A percentile compares a stretch with the other conserved stretches of the same genome.
These are phyloP conservation scores for Galerucella pusilla DNA, from an alignment of 2,888 invertebrate species.

Conservation along the genomic window DNA sequence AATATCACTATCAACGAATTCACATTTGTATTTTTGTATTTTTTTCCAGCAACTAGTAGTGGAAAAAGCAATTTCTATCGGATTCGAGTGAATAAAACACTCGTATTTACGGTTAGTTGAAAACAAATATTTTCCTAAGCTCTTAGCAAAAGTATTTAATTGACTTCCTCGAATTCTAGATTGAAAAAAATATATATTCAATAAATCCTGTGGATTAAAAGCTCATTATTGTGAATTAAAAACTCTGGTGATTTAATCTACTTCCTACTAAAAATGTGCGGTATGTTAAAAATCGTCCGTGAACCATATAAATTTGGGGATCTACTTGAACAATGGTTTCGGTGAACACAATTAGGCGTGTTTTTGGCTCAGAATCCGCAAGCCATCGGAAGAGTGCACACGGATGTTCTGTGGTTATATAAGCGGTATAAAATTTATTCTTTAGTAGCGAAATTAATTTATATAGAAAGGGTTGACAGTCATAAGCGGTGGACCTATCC, in stretches of 20 bases:
- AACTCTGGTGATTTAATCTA: too few species aligned
- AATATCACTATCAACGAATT: constrained; percentile 13
- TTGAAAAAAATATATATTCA: too few species aligned
- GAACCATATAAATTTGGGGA: too few species aligned
- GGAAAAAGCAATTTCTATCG: background rate
- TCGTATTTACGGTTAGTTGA: too few species aligned
- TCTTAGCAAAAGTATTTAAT: too few species aligned
- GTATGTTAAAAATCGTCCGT: too few species aligned
- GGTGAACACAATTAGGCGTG: background rate
- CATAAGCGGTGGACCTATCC: background rate
- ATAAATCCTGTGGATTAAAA: too few species aligned
- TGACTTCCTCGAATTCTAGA: too few species aligned
- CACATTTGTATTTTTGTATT: background rate
- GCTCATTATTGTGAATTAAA: too few species aligned
- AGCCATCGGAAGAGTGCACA: background rate
- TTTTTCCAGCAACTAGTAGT: constrained; percentile 19
- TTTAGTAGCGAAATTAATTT: background rate
- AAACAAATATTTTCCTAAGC: too few species aligned
- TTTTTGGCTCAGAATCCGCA: background rate
- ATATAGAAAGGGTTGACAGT: background rate
- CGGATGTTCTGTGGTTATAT: background rate
- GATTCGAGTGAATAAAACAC: background rate
- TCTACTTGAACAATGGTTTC: too few species aligned
- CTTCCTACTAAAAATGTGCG: too few species aligned
- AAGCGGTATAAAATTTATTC: background rate